Evolutionary conservation across 2,888 invertebrate genomes (phyloP).

Genomic region (Caenorhabditis sinica): DNA sequence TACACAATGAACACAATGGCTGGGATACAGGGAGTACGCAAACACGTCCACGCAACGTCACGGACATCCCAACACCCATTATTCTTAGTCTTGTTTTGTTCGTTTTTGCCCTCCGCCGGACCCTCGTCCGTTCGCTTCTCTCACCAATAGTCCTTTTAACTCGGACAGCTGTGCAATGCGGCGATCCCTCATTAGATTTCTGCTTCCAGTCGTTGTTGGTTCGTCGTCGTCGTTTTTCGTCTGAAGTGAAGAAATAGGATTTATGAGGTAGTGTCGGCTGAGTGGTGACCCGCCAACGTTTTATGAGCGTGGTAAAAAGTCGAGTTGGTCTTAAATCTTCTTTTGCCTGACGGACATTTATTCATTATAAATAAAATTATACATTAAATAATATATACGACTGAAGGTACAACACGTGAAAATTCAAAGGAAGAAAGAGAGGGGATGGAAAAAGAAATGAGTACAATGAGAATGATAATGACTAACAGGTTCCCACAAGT

Average conservation of each 20-base stretch:
- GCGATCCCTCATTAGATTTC: constrained; percentile 57
- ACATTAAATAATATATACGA: constrained; percentile 15
- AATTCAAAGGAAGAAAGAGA: neutral
- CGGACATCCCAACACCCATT: constrained; percentile 27
- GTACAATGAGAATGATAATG: constrained; percentile 12
- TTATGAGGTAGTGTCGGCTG: constrained; percentile 25
- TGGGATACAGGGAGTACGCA: constrained; percentile 32
- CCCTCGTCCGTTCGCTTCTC: neutral
- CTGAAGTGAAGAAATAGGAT: constrained; percentile 53
- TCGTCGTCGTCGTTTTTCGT: constrained; percentile 31
- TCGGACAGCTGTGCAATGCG: constrained; percentile 63
- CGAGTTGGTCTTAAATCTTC: constrained; percentile 4
- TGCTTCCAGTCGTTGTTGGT: neutral
- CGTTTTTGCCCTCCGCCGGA: neutral
- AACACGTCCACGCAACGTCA: constrained; percentile 46
- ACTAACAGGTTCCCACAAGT: constrained; percentile 27
- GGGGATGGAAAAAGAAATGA: neutral
- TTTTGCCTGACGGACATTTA: neutral
- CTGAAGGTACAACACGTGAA: neutral
- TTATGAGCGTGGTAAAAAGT: constrained; percentile 24
- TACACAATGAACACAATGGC: constrained; percentile 18
- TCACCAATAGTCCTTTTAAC: constrained; percentile 46
- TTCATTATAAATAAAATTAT: constrained; percentile 20
- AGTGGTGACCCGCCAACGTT: constrained; percentile 8
- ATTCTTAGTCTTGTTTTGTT: neutral